Base-by-base conservation (phyloP, 2,888 invertebrate species). In the Pogonocherus hispidulus region DNA sequence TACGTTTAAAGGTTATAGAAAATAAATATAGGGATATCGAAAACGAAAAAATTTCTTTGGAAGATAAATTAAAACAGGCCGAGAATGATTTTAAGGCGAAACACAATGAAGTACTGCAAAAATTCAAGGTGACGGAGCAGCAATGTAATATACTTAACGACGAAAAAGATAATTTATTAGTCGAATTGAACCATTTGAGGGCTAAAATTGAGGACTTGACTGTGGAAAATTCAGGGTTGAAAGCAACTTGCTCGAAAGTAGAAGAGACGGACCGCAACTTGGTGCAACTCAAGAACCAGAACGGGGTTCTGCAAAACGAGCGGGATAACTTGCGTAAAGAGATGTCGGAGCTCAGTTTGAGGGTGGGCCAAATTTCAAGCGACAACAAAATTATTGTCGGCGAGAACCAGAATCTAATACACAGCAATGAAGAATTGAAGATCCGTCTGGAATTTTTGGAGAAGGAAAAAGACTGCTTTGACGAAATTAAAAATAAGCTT, bases 301-400 rank as follows among this genome's bases (percentile, higher is more conserved):
- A 65, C 32, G 66, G 57, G 23, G 59, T 54, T 8, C 66, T 79
- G 14, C 67, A 74, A 65, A 57, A 63, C 6, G 69, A 70, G 27
- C 65, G 63, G 32, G 73, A 70, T 22, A 77, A 75, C 65, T 51
- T 76, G 1, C 65, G 65, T 2, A 63, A 74, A 49, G 83, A 84
- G 76, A 78, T 82, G n/a, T 57, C 69, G 1, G 80, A 80, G 69
- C 69, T 85, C 11, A 76, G 79, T 52, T 60, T 69, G 54, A 75
- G 82, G 54, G 79, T 83, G 44, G 76, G 73, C 6, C 79, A 83
- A 69, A 69, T 84, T 4, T 74, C 79, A 0, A 67, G 76, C 0
- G 84, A 85, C 63, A 83, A 84, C 69, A 78, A 79, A 27, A 77
- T 80, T 23, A 68, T 83, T 6, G 72, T 77, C 19, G 80, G 82